Evolutionary conservation across 2,888 invertebrate species (phyloP).

Genomic region (Thymelicus acteon): DNA sequence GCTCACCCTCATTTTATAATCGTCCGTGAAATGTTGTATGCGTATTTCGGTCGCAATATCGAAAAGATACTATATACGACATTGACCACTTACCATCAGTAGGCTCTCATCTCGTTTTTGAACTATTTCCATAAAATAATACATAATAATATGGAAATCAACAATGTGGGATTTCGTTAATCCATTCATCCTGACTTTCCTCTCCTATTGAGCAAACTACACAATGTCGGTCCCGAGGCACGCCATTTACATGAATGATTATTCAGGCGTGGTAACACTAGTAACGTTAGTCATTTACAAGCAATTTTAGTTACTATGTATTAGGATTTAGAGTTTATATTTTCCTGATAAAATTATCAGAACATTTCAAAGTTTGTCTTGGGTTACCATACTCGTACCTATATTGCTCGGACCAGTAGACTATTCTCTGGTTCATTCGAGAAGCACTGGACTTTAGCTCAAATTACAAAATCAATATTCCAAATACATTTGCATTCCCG

Average conservation of each 20-base stretch:
- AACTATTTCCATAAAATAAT: too few relatives aligned
- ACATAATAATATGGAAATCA: slow-evolving; percentile 45
- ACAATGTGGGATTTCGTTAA: slow-evolving; percentile 62
- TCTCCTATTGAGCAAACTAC: slow-evolving; percentile 69
- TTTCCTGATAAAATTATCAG: slow-evolving; percentile 47
- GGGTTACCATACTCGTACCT: slow-evolving; percentile 53
- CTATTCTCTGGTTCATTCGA: slow-evolving; percentile 55
- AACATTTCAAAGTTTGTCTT: slow-evolving; percentile 67
- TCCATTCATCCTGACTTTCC: slow-evolving; percentile 66
- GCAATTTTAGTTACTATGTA: slow-evolving; percentile 52
- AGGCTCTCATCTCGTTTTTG: too few relatives aligned
- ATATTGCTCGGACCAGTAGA: slow-evolving; percentile 62
- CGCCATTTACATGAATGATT: slow-evolving; percentile 79
- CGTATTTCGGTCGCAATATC: too few relatives aligned
- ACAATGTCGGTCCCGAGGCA: slow-evolving; percentile 69
- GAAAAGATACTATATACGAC: too few relatives aligned
- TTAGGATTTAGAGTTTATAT: slow-evolving; percentile 50
- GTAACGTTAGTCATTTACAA: slow-evolving; percentile 41
- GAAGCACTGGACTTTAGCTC: slow-evolving; percentile 36
- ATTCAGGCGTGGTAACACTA: slow-evolving; percentile 56
- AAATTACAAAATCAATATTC: slow-evolving; percentile 34
- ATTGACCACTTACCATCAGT: too few relatives aligned
- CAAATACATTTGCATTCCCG: slow-evolving; percentile 11
- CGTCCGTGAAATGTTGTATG: too few relatives aligned
- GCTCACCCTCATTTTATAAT: too few relatives aligned